phyloP scores from a whole-genome alignment of 37 sponge, comb jelly and placozoan genomes.

The Beroe forskalii region DNA sequence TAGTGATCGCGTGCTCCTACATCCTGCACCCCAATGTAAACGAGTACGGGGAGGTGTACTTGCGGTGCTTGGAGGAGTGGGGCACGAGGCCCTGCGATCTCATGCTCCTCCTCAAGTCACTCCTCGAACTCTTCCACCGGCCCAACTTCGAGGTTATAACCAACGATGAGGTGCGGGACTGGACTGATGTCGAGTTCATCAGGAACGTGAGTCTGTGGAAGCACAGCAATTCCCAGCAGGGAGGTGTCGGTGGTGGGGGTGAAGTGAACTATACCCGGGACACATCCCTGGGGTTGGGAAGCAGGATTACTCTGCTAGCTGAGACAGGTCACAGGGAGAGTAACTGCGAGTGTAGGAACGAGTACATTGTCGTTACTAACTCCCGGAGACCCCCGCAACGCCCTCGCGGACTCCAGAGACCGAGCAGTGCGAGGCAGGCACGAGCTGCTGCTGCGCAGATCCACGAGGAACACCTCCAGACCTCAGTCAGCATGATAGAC shows the following conservation, averaged over 20 bases:
- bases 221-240: neutral
- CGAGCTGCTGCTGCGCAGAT: neutral
- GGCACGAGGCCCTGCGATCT: neutral
- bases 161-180: constrained; percentile 21
- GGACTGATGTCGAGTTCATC: constrained; percentile 38
- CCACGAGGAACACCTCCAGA: neutral
- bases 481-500: constrained; percentile 53
- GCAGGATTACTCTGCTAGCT: neutral
- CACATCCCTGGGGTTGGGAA: constrained; percentile 23
- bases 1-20: constrained; percentile 16
- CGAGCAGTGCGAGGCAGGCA: constrained; percentile 11
- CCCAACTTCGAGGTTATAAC: constrained; percentile 9
- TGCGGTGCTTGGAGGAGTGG: neutral
- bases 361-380: constrained; percentile 61
- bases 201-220: constrained; percentile 28
- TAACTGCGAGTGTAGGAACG: constrained; percentile 55
- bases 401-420: neutral
- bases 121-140: constrained; percentile 39
- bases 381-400: neutral
- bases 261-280: neutral
- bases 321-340: constrained; percentile 3
- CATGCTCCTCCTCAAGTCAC: neutral
- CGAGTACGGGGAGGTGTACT: constrained; percentile 43
- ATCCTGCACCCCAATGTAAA: constrained; percentile 64
- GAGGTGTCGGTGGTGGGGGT: neutral